phyloP scores from a whole-genome alignment of 2,888 invertebrate genomes.

The Agrenia bidenticulata region DNA sequence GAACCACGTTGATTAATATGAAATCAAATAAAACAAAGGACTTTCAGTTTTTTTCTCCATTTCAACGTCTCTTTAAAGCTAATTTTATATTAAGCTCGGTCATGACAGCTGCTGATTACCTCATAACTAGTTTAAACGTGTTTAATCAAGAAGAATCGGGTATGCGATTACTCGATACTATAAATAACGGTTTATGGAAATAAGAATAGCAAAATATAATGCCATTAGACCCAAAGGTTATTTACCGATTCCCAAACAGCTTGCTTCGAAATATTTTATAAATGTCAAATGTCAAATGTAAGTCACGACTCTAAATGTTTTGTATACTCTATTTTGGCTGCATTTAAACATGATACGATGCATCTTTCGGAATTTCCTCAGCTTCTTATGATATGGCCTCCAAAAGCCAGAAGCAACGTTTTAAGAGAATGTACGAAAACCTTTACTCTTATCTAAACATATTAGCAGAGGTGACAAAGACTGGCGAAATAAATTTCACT shows the following conservation, averaged over 20 bases:
- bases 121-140: neutral
- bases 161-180: neutral
- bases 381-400: neutral
- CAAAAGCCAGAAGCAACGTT: neutral
- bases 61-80: neutral
- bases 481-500: neutral
- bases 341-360: neutral
- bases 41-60: neutral
- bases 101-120: neutral
- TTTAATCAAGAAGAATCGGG: neutral
- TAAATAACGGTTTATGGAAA: neutral
- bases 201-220: neutral
- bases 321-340: neutral
- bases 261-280: neutral
- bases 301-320: neutral
- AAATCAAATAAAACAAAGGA: neutral
- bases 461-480: neutral
- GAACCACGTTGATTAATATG: neutral
- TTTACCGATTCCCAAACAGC: neutral
- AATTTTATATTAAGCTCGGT: neutral
- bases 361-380: neutral
- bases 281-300: neutral
- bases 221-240: neutral
- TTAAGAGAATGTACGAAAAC: slow-evolving; percentile 5
- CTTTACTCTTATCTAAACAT: neutral